Percentiles rank a stretch among this genome's conserved stretches.
These are phyloP conservation scores for Streptopelia turtur DNA, from an alignment of 2,797 vertebrate genomes.

Conservation along the genomic window DNA sequence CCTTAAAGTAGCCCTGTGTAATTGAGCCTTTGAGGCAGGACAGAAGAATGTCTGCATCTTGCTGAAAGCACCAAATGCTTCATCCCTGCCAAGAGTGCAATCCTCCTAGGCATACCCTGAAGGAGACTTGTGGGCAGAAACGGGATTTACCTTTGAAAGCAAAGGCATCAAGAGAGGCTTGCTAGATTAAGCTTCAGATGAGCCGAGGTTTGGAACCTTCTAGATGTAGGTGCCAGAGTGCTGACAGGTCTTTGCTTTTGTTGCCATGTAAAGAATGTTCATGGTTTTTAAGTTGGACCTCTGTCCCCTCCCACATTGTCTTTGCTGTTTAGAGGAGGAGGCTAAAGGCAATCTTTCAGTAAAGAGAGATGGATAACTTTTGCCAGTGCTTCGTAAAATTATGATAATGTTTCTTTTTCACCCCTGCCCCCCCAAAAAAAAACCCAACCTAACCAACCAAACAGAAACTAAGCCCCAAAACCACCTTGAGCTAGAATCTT, in stretches of 20 bases:
- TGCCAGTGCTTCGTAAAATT: background rate
- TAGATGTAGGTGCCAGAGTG: background rate
- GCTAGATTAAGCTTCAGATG: background rate
- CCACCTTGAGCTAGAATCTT: background rate
- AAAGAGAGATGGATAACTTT: background rate
- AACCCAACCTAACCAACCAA: no score
- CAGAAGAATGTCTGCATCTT: background rate
- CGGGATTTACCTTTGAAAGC: background rate
- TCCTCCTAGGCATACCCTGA: background rate
- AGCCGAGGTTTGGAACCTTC: background rate
- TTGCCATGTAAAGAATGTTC: background rate
- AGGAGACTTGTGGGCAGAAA: background rate
- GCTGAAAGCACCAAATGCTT: background rate
- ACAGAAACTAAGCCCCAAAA: background rate
- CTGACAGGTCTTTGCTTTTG: background rate
- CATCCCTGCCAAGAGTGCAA: background rate
- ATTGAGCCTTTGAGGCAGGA: background rate
- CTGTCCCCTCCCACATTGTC: background rate
- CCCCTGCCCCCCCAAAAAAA: rapidly evolving
- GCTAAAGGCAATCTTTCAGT: background rate
- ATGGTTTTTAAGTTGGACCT: background rate
- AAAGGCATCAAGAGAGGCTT: background rate
- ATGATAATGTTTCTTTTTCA: background rate
- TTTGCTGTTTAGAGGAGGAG: background rate
- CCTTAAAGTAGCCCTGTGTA: background rate